Evolutionary conservation across 2,888 invertebrate species (phyloP).

Genomic region (Cephonodes hylas): DNA sequence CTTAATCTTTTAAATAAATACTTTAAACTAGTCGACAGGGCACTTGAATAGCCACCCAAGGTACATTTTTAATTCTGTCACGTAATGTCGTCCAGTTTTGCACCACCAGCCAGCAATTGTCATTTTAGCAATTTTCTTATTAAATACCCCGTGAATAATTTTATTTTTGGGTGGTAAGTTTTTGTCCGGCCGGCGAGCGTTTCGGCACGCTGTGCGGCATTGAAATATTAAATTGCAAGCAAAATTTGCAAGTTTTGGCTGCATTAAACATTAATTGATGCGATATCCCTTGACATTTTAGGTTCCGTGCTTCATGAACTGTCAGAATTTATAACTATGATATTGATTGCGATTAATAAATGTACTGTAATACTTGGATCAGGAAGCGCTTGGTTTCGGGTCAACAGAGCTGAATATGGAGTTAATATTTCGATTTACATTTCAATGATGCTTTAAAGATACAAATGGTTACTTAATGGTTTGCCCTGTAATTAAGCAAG

Average conservation of each 20-base stretch:
- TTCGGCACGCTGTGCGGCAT: slow-evolving; percentile 32
- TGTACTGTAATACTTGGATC: not conserved
- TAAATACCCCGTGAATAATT: slow-evolving; percentile 31
- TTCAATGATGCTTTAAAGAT: not conserved
- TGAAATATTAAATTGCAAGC: slow-evolving; percentile 22
- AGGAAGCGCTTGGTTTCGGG: not conserved
- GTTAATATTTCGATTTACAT: not conserved
- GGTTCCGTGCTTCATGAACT: not conserved
- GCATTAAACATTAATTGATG: slow-evolving; percentile 23
- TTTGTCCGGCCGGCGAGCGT: slow-evolving; percentile 22
- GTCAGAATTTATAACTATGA: slow-evolving; percentile 1
- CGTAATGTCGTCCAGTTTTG: slow-evolving; percentile 43
- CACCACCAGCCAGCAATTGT: slow-evolving; percentile 30
- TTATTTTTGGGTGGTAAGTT: slow-evolving; percentile 23
- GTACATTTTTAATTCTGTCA: slow-evolving; percentile 31
- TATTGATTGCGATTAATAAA: slow-evolving; percentile 1
- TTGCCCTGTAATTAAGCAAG: too few relatives aligned
- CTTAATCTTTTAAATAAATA: slow-evolving; percentile 74
- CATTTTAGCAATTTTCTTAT: slow-evolving; percentile 31
- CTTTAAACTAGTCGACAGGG: slow-evolving; percentile 34
- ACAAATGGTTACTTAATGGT: too few relatives aligned
- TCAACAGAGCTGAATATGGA: not conserved
- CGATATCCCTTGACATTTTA: slow-evolving; percentile 11
- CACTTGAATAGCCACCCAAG: slow-evolving; percentile 64
- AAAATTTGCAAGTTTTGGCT: slow-evolving; percentile 19